These are phyloP conservation scores for Oceanodroma leucorhoa DNA, from an alignment of 2,797 vertebrate genomes.

Conservation along the genomic window DNA sequence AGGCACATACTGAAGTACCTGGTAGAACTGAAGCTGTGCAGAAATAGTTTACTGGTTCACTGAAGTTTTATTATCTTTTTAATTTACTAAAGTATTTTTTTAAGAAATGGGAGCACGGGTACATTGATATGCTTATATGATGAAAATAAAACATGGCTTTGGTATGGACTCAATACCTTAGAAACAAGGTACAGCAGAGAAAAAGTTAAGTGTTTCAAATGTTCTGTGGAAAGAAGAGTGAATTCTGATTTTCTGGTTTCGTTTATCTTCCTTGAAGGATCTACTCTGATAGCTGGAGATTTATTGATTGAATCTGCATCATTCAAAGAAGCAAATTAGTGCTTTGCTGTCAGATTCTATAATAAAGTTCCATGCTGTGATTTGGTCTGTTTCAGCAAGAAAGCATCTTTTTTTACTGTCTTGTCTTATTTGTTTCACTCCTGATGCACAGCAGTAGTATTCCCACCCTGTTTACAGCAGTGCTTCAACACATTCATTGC, in stretches of 20 bases:
- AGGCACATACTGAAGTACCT: neutral
- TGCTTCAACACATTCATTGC: neutral
- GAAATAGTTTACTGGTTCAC: neutral
- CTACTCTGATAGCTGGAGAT: neutral
- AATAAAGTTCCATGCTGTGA: slow-evolving; percentile 21
- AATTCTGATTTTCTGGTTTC: neutral
- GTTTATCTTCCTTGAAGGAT: neutral
- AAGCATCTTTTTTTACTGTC: neutral
- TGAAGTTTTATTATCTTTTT: neutral
- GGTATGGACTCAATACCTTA: neutral
- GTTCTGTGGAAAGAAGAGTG: neutral
- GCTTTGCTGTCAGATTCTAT: slow-evolving; percentile 22
- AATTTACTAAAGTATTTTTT: neutral
- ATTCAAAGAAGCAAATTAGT: slow-evolving; percentile 39
- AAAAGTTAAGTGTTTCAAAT: neutral
- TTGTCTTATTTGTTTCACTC: neutral
- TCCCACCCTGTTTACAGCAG: neutral
- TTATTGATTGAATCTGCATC: slow-evolving; percentile 35
- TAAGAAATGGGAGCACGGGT: neutral
- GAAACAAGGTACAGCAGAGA: neutral
- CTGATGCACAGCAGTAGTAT: neutral
- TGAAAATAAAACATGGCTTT: neutral
- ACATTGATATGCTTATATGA: neutral
- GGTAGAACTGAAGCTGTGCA: neutral
- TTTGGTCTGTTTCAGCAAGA: slow-evolving; percentile 35